Conservation (phyloP, 2,113 vertebrate species). For the Oncorhynchus masou region DNA sequence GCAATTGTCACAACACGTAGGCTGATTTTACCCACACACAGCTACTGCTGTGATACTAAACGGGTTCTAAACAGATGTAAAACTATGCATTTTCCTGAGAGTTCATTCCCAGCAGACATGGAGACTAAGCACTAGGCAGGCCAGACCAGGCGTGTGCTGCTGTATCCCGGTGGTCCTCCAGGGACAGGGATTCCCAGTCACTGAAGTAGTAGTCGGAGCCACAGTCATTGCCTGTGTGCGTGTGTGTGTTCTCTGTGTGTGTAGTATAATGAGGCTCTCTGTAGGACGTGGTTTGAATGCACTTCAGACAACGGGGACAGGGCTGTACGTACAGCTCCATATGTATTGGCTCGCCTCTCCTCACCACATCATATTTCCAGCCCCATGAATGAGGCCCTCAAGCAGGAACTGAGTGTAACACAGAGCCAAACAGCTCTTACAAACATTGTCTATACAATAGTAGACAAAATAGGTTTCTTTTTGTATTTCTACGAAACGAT, state of each 20-base stretch:
- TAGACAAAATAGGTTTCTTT: conserved; percentile 45
- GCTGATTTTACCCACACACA: no score
- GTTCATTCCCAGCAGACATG: conserved; percentile 6
- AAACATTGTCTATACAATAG: conserved; percentile 54
- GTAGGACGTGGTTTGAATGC: conserved; percentile 65
- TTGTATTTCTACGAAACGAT: conserved; percentile 44
- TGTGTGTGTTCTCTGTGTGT: not conserved
- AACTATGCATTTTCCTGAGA: not conserved
- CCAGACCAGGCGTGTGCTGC: conserved; percentile 17
- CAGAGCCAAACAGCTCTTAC: conserved; percentile 54
- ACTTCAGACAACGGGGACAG: conserved; percentile 56
- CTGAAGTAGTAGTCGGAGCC: conserved; percentile 17
- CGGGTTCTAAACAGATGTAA: not conserved
- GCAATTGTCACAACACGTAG: no score
- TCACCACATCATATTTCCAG: conserved; percentile 71
- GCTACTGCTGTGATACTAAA: conserved; percentile 1
- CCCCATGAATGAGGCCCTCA: conserved; percentile 49
- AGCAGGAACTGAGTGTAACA: conserved; percentile 48
- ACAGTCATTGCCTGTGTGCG: conserved; percentile 33
- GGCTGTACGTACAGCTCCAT: conserved; percentile 49
- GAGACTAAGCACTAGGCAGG: not conserved
- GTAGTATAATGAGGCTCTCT: conserved; percentile 62
- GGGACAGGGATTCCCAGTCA: conserved; percentile 31
- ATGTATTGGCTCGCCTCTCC: conserved; percentile 49
- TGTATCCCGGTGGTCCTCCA: conserved; percentile 38